Percentiles rank a stretch among this genome's conserved stretches.
These are phyloP conservation scores for Euclidia mi DNA, from an alignment of 2,888 invertebrate species.

Conservation along the genomic window DNA sequence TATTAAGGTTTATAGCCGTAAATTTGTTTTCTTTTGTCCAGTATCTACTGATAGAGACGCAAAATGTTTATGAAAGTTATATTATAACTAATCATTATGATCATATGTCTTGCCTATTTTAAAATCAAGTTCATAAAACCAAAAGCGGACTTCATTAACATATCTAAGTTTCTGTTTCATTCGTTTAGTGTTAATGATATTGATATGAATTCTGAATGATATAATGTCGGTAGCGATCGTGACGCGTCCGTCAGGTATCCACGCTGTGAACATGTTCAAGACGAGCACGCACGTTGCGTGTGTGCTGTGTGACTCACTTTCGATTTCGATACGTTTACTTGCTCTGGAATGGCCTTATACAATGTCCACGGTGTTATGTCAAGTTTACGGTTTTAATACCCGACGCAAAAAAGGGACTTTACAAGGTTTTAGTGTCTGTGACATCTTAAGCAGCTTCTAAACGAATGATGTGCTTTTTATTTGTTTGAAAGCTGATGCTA, in stretches of 20 bases:
- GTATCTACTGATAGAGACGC: too few species aligned
- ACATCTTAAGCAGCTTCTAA: too few species aligned
- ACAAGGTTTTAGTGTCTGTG: too few species aligned
- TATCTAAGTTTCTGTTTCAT: neutral
- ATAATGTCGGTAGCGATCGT: neutral
- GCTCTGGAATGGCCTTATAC: slow-evolving; percentile 48
- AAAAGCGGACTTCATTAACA: neutral
- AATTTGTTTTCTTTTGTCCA: too few species aligned
- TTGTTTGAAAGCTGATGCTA: too few species aligned
- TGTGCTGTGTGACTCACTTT: slow-evolving; percentile 64
- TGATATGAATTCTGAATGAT: slow-evolving; percentile 9
- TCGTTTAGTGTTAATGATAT: slow-evolving; percentile 4
- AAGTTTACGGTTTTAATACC: slow-evolving; percentile 42
- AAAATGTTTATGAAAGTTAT: too few species aligned
- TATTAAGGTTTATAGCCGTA: too few species aligned
- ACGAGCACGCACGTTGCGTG: slow-evolving; percentile 40
- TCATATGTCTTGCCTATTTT: too few species aligned
- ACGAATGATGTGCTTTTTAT: too few species aligned
- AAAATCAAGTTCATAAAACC: neutral
- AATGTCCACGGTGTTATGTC: slow-evolving; percentile 44
- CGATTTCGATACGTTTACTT: slow-evolving; percentile 67
- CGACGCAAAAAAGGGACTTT: too few species aligned
- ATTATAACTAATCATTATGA: too few species aligned
- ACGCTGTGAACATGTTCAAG: slow-evolving; percentile 7
- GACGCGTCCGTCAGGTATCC: neutral